Base-by-base conservation (phyloP, 92 coral and sea anemone species). In the Montipora capitata region DNA sequence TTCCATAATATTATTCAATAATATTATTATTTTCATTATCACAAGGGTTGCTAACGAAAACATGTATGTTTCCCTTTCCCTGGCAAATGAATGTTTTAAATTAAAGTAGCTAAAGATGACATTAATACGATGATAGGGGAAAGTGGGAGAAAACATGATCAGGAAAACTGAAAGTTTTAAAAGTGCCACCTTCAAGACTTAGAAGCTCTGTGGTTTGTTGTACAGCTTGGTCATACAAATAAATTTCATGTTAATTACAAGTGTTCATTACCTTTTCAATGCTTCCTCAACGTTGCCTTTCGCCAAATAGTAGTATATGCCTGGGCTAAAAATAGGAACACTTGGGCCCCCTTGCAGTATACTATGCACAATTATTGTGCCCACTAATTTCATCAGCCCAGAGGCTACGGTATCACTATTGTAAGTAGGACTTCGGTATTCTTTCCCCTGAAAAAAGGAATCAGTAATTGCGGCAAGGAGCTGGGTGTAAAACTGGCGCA, bases 291-390 rank as follows among this genome's bases (percentile, higher is more conserved):
- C 80, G 70, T 86, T 67, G 40, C 95, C 95, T 70, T 81, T 88
- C 3, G 88, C 89, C 69, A 92, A 59, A 76, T 92, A 88, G 49
- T 88, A 54, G 79, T 92, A 88, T 4, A 92, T 78, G 7, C 83
- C 92, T 68, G 90, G 95, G 86, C 95, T 79, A 64, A 92, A 88
- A 14, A 92, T 82, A 83, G 95, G 92, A 48, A 92, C 39, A 5
- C 90, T 88, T 3, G 92, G 95, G 40, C 92, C 95, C 48, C 95
- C 95, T 67, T 92, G 90, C 72, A 88, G 78, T n/a, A n/a, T n/a
- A n/a, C n/a, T n/a, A n/a, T n/a, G n/a, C n/a, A n/a, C n/a, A n/a
- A n/a, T n/a, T n/a, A 92, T 92, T 69, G 89, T 92, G 35, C 95
- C 92, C 10, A 92, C 91, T 43, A 88, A 88, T 80, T 84, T 88